Evolutionary conservation across 2,113 vertebrate species (phyloP).

Genomic region (Haemorhous mexicanus): DNA sequence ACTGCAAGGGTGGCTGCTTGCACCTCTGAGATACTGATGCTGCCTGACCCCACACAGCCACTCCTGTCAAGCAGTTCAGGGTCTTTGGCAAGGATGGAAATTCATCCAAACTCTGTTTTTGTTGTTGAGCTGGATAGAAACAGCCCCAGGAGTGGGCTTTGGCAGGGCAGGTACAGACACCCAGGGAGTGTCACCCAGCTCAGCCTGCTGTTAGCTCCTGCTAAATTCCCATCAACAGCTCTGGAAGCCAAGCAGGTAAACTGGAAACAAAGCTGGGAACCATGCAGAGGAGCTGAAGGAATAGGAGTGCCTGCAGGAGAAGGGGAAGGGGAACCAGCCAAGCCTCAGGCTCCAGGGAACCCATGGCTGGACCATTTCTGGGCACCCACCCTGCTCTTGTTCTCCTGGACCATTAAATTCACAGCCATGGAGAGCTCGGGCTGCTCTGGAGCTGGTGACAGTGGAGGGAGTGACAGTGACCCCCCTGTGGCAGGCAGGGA

Average conservation of each 20-base stretch:
- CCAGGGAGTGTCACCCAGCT: neutral
- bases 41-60: neutral
- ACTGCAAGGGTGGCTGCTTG: neutral
- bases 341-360: neutral
- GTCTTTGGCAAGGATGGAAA: neutral
- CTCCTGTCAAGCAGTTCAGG: accelerated
- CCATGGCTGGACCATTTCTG: neutral
- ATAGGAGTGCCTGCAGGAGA: neutral
- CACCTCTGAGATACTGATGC: accelerated
- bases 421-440: neutral
- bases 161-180: neutral
- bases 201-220: neutral
- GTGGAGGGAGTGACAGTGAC: neutral
- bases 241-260: neutral
- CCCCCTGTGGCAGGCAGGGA: neutral
- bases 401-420: neutral
- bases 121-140: neutral
- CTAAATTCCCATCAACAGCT: neutral
- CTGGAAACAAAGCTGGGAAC: neutral
- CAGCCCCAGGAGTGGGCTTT: neutral
- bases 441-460: neutral
- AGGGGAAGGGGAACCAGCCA: neutral
- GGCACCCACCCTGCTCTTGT: neutral
- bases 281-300: neutral
- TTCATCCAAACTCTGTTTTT: neutral